Conservation (phyloP, 1,140 invertebrate genomes). For the Bombus waltoni region DNA sequence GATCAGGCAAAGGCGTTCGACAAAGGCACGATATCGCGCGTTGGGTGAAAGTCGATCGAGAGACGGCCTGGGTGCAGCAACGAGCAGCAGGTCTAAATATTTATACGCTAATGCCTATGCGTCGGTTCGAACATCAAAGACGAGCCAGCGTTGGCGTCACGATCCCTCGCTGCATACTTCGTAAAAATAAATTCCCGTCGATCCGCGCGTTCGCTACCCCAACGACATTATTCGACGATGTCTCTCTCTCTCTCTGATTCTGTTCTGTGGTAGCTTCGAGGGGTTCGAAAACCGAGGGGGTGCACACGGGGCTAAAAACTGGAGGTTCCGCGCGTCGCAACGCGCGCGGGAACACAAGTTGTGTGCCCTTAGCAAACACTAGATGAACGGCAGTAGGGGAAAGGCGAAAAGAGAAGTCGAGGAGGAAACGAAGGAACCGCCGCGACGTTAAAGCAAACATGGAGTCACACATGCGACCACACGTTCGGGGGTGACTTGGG, state of each 20-base stretch:
- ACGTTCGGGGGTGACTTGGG: slow-evolving; percentile 40
- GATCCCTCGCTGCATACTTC: slow-evolving; percentile 72
- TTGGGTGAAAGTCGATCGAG: slow-evolving; percentile 61
- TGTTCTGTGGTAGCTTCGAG: not conserved
- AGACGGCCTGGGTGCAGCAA: slow-evolving; percentile 60
- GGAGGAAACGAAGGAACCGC: slow-evolving; percentile 55
- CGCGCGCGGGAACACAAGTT: slow-evolving; percentile 74
- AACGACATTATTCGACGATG: slow-evolving; percentile 34
- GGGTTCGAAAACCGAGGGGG: slow-evolving; percentile 60
- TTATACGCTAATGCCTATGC: slow-evolving; percentile 79
- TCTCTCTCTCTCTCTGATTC: slow-evolving; percentile 10
- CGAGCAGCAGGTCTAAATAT: slow-evolving; percentile 77
- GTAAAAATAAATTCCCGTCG: slow-evolving; percentile 79
- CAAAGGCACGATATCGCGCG: slow-evolving; percentile 66
- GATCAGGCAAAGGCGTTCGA: slow-evolving; percentile 57
- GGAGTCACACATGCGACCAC: slow-evolving; percentile 72
- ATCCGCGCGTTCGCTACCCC: slow-evolving; percentile 43
- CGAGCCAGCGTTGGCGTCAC: slow-evolving; percentile 41
- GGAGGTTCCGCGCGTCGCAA: slow-evolving; percentile 48
- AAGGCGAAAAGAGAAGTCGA: slow-evolving; percentile 23
- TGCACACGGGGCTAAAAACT: slow-evolving; percentile 28
- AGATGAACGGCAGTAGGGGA: slow-evolving; percentile 26
- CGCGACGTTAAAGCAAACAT: slow-evolving; percentile 78
- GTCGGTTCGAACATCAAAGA: slow-evolving; percentile 79
- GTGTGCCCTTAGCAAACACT: slow-evolving; percentile 76